Percentiles rank a stretch among this genome's conserved stretches.
These are phyloP conservation scores for Eubasilissa splendida DNA, from an alignment of 2,888 invertebrate genomes.

Conservation along the genomic window DNA sequence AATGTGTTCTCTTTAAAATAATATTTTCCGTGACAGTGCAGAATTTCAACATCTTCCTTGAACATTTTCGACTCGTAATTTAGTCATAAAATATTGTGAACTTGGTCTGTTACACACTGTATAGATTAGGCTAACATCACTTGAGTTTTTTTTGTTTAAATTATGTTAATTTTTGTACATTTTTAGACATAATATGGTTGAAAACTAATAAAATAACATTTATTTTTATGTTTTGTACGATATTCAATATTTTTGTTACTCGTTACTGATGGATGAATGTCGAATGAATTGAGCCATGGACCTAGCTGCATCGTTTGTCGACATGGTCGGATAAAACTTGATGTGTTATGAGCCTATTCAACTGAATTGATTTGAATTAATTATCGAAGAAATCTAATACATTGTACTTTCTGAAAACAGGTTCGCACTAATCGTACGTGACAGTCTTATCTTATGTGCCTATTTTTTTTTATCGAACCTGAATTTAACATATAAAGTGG, in stretches of 20 bases:
- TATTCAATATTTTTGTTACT: slow-evolving; percentile 19
- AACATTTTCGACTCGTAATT: too few relatives aligned
- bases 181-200: too few relatives aligned
- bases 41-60: too few relatives aligned
- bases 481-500: too few relatives aligned
- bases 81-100: too few relatives aligned
- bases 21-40: too few relatives aligned
- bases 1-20: too few relatives aligned
- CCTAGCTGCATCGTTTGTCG: slow-evolving; percentile 18
- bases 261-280: not conserved
- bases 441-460: slow-evolving; percentile 15
- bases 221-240: slow-evolving; percentile 10
- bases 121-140: too few relatives aligned
- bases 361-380: slow-evolving; percentile 30
- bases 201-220: not conserved
- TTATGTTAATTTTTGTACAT: too few relatives aligned
- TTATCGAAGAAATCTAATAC: slow-evolving; percentile 18
- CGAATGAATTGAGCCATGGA: slow-evolving; percentile 50
- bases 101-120: too few relatives aligned
- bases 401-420: not conserved
- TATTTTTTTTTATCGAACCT: not conserved
- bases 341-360: slow-evolving; percentile 34
- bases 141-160: too few relatives aligned
- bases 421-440: slow-evolving; percentile 33
- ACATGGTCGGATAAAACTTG: slow-evolving; percentile 29